Percentiles rank a stretch among this genome's conserved stretches.
Conservation (phyloP, 2,113 vertebrate genomes). For the Amblyornis subalaris region DNA sequence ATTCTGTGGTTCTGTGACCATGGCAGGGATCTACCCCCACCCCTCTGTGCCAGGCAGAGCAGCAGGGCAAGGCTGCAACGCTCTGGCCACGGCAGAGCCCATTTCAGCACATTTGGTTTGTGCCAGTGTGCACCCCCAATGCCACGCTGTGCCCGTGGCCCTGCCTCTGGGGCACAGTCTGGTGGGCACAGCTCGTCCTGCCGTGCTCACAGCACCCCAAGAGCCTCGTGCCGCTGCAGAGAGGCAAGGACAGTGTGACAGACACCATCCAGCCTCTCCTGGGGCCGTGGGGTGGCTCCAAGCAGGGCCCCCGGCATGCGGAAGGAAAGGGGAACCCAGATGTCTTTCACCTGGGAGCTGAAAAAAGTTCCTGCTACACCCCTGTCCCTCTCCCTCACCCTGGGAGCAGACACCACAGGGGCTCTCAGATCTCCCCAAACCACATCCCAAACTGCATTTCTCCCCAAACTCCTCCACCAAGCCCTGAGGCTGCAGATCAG, state of each 20-base stretch:
- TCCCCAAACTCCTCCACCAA: not conserved
- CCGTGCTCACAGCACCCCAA: not conserved
- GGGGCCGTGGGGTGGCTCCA: not conserved
- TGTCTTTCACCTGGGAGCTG: not conserved
- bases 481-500: fast-evolving
- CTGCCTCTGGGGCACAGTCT: not conserved
- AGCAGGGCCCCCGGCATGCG: fast-evolving
- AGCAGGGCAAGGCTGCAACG: not conserved
- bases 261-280: not conserved
- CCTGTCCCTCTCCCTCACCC: not conserved
- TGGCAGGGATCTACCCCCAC: not conserved
- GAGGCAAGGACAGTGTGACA: not conserved
- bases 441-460: not conserved
- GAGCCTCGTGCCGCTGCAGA: not conserved
- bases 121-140: fast-evolving
- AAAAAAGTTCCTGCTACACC: not conserved
- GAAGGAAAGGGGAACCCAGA: not conserved
- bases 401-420: not conserved
- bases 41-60: not conserved
- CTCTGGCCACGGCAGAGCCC: not conserved
- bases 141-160: fast-evolving
- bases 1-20: not conserved
- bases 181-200: not conserved
- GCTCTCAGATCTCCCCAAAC: not conserved
- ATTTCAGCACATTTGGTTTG: fast-evolving